Conservation (phyloP, 2,888 invertebrate genomes). For the Vesta saturnalis region DNA sequence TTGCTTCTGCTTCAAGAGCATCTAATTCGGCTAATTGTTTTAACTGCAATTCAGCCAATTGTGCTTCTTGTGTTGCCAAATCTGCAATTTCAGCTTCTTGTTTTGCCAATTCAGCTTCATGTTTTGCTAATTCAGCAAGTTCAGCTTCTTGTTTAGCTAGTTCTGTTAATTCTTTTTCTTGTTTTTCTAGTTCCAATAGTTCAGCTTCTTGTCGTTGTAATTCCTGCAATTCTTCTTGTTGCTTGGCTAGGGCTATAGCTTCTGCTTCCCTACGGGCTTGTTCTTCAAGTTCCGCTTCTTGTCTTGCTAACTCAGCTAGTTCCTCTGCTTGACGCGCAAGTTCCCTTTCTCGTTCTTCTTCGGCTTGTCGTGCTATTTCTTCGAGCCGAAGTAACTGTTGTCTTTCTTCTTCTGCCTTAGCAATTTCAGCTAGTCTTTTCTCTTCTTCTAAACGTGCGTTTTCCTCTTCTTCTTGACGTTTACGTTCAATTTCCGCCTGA, state of each 20-base stretch:
- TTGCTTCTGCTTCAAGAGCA: constrained; percentile 52
- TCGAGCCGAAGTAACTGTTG: constrained; percentile 66
- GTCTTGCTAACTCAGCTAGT: constrained; percentile 60
- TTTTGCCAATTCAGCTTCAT: constrained; percentile 50
- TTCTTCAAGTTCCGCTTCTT: constrained; percentile 76
- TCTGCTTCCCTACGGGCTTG: constrained; percentile 66
- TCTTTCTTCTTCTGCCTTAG: constrained; percentile 59
- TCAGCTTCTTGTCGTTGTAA: constrained; percentile 69
- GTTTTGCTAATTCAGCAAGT: constrained; percentile 64
- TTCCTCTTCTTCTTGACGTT: constrained; percentile 66
- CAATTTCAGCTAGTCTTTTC: constrained; percentile 59
- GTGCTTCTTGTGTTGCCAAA: constrained; percentile 45
- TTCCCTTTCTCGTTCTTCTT: constrained; percentile 73
- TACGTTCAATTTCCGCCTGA: constrained; percentile 64
- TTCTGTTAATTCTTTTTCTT: constrained; percentile 68
- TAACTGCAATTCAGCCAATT: constrained; percentile 36
- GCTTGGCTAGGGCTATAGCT: constrained; percentile 60
- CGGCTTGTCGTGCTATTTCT: constrained; percentile 70
- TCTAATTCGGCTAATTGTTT: constrained; percentile 47
- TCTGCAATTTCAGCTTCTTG: constrained; percentile 54
- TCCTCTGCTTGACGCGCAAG: constrained; percentile 71
- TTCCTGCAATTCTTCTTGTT: constrained; percentile 68
- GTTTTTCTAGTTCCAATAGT: constrained; percentile 65
- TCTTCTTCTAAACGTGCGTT: constrained; percentile 65
- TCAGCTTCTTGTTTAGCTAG: constrained; percentile 67